phyloP scores from a whole-genome alignment of 2,113 vertebrate genomes.

The Cyphomyrus discorhynchus region DNA sequence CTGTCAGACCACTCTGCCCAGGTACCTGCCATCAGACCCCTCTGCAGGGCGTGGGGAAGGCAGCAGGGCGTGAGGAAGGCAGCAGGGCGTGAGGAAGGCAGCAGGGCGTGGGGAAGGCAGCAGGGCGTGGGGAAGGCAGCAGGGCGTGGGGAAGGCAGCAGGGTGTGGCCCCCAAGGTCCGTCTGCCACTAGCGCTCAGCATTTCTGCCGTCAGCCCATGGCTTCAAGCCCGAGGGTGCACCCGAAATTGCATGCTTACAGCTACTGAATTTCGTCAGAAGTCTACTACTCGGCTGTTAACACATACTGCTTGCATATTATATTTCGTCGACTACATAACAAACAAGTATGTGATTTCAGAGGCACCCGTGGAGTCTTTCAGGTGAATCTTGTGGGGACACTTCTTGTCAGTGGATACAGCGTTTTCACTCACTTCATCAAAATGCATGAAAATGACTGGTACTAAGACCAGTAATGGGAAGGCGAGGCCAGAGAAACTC shows the following conservation, averaged over 20 bases:
- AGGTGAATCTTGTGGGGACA: neutral
- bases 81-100: neutral
- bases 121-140: neutral
- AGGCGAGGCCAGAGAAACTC: too few relatives aligned
- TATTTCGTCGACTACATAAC: neutral
- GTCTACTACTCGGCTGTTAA: neutral
- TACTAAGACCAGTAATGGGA: too few relatives aligned
- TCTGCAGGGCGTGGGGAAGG: too few relatives aligned
- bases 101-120: neutral
- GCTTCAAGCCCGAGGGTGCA: too few relatives aligned
- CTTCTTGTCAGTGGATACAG: neutral
- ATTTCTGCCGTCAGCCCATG: neutral
- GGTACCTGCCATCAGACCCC: too few relatives aligned
- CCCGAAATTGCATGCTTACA: neutral
- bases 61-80: neutral
- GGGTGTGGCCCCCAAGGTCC: neutral
- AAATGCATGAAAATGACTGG: neutral
- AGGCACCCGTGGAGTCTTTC: neutral
- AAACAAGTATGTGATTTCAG: neutral
- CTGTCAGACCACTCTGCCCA: accelerated
- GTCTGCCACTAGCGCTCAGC: neutral
- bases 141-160: neutral
- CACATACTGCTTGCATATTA: too few relatives aligned
- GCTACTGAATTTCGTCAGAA: neutral
- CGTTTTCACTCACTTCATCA: neutral